Conservation (phyloP, 2,888 invertebrate species). For the Stenichneumon culpator region DNA sequence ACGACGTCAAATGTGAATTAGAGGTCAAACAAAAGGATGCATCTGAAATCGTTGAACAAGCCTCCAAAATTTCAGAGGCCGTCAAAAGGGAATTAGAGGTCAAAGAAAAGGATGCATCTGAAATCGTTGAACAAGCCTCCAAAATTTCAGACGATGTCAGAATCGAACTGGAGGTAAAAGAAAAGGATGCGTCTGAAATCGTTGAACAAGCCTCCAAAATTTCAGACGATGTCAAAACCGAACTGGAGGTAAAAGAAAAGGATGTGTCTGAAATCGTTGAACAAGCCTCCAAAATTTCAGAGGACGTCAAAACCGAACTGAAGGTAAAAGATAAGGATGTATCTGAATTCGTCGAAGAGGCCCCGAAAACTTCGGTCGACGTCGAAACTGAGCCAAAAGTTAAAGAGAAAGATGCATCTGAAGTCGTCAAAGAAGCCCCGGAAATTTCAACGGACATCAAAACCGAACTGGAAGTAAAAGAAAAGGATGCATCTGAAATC, state of each 20-base stretch:
- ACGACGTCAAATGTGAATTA: slow-evolving; percentile 84
- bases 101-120: slow-evolving; percentile 32
- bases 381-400: not conserved
- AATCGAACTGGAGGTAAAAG: slow-evolving; percentile 49
- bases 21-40: slow-evolving; percentile 79
- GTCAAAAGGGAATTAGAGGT: slow-evolving; percentile 51
- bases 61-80: not conserved
- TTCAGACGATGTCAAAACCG: not conserved
- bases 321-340: too few relatives aligned
- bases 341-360: not conserved
- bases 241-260: slow-evolving; percentile 15
- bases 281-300: too few relatives aligned
- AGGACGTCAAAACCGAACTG: too few relatives aligned
- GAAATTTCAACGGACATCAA: not conserved
- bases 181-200: slow-evolving; percentile 71
- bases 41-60: not conserved
- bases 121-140: slow-evolving; percentile 20
- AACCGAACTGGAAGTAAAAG: slow-evolving; percentile 21
- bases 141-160: slow-evolving; percentile 58
- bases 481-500: slow-evolving; percentile 28
- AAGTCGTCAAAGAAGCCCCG: not conserved
- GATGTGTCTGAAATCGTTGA: not conserved
- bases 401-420: slow-evolving; percentile 26
- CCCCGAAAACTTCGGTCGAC: not conserved
- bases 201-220: slow-evolving; percentile 63